Evolutionary conservation across 2,797 vertebrate species (phyloP).

Genomic region (Telmatherina bonti): DNA sequence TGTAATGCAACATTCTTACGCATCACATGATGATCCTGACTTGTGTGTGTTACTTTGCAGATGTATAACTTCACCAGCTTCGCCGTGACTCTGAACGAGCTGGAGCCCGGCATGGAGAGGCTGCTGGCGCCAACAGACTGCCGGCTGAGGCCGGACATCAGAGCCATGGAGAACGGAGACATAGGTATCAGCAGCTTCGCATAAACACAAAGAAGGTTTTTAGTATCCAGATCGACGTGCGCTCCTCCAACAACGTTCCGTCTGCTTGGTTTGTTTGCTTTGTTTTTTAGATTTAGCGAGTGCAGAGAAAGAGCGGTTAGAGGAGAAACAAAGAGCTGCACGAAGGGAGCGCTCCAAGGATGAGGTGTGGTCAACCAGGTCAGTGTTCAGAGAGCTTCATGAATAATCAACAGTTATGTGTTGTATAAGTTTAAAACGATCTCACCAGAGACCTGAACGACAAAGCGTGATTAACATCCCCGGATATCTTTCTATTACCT

Average conservation of each 20-base stretch:
- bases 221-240: background rate
- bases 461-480: too few relatives aligned
- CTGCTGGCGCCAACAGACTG: slow-evolving; percentile 92
- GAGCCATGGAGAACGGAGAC: slow-evolving; percentile 94
- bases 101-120: slow-evolving; percentile 87
- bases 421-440: too few relatives aligned
- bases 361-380: slow-evolving; percentile 94
- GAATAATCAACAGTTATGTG: too few relatives aligned
- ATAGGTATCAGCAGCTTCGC: slow-evolving; percentile 82
- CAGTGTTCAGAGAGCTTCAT: slow-evolving; percentile 36
- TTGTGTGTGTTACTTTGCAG: slow-evolving; percentile 69
- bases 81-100: slow-evolving; percentile 93
- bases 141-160: slow-evolving; percentile 93
- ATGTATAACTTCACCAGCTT: slow-evolving; percentile 99
- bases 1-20: too few relatives aligned
- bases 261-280: background rate
- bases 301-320: slow-evolving; percentile 93
- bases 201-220: background rate
- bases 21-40: too few relatives aligned
- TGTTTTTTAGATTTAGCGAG: slow-evolving; percentile 87
- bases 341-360: slow-evolving; percentile 89
- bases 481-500: too few relatives aligned
- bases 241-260: too few relatives aligned
- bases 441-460: too few relatives aligned
- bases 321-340: slow-evolving; percentile 94